Conservation (phyloP, 2,888 invertebrate species). For the Limenitis camilla region DNA sequence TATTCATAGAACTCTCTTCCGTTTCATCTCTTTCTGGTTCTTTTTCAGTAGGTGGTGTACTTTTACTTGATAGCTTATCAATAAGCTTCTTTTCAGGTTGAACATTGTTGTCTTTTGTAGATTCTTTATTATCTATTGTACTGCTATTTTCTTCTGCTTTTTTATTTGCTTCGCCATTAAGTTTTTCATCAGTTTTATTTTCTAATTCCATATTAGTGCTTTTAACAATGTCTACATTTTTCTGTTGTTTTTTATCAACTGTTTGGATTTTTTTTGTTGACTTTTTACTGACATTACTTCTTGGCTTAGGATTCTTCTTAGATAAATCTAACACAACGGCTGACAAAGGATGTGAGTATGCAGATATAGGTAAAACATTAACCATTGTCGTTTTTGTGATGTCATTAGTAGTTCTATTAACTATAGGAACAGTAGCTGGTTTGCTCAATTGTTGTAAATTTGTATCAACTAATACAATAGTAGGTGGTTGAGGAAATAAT, state of each 20-base stretch:
- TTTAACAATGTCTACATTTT: no score
- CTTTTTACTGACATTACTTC: conserved; percentile 28
- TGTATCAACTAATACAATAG: conserved; percentile 58
- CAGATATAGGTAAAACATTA: conserved; percentile 66
- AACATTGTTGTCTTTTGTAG: background rate
- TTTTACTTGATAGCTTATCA: background rate
- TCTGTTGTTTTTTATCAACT: conserved; percentile 8
- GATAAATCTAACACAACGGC: conserved; percentile 13
- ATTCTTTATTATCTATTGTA: no score
- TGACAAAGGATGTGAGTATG: conserved; percentile 62
- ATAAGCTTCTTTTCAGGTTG: conserved; percentile 10
- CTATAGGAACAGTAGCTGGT: conserved; percentile 40
- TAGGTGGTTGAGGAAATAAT: conserved; percentile 56
- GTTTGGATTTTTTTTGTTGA: conserved; percentile 21
- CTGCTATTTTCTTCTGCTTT: background rate
- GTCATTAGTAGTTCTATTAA: conserved; percentile 53
- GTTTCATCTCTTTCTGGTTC: background rate
- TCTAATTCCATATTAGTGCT: no score
- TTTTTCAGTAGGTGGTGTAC: background rate
- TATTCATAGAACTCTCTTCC: background rate
- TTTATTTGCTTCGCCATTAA: background rate
- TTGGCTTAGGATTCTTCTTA: conserved; percentile 34
- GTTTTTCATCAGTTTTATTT: background rate
- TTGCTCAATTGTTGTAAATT: conserved; percentile 53
- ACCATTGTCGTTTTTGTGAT: conserved; percentile 69